phyloP scores from a whole-genome alignment of 2,113 vertebrate genomes.

The Seriola quinqueradiata region DNA sequence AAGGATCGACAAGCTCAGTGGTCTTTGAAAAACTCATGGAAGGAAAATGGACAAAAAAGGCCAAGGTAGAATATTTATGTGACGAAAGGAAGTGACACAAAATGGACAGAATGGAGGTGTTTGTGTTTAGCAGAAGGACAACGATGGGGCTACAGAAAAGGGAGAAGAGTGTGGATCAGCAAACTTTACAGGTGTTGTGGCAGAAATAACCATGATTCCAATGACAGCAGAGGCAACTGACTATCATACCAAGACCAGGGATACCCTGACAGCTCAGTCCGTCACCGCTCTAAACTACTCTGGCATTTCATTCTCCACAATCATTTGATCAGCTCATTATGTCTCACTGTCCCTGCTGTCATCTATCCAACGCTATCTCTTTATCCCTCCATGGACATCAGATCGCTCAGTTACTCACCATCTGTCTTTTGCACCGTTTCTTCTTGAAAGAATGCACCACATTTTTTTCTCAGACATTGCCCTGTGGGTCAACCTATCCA shows the following conservation, averaged over 20 bases:
- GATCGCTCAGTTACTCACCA: conserved; percentile 16
- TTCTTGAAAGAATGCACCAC: conserved; percentile 12
- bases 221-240: conserved; percentile 39
- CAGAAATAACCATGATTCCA: conserved; percentile 42
- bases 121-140: conserved; percentile 1
- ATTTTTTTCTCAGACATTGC: background rate
- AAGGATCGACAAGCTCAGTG: background rate
- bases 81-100: background rate
- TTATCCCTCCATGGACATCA: conserved; percentile 34
- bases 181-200: conserved; percentile 29
- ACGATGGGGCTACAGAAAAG: background rate
- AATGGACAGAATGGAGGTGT: background rate
- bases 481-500: background rate
- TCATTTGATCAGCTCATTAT: conserved; percentile 74
- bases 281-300: conserved; percentile 38
- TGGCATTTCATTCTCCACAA: conserved; percentile 62
- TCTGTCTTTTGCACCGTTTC: conserved; percentile 25
- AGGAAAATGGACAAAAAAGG: background rate
- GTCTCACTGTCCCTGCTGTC: conserved; percentile 46
- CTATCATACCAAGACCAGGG: conserved; percentile 37
- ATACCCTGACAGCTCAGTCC: conserved; percentile 50
- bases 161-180: background rate
- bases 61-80: background rate
- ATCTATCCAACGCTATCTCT: conserved; percentile 48
- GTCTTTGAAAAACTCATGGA: background rate